Evolutionary conservation across 2,888 invertebrate species (phyloP), one percentile per base, ranked within the genome.

Genomic region (Melanophora roralis): DNA sequence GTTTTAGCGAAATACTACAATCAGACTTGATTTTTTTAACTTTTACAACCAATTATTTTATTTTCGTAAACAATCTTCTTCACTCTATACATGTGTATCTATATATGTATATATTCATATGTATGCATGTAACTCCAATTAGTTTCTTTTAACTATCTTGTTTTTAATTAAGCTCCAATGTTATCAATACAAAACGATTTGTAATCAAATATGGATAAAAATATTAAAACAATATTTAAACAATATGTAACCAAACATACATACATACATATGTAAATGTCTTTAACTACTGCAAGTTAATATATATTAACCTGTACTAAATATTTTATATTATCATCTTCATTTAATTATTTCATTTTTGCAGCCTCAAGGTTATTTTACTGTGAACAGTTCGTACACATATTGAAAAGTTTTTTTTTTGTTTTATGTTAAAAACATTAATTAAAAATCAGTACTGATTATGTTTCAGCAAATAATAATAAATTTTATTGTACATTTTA

Each of bases 361-460:
- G 19, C 55, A 27, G 55, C 64, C 64, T 57, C 73, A 65, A 73
- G 73, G 65, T 65, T 57, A 16, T 49, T n/a, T 62, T 14, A 19
- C 38, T 47, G 55, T 27, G 19, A 32, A 49, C 12, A 49, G 27
- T 38, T 73, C 12, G 36, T 36, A 47, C 60, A 32, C 34, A 34
- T 47, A 47, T 19, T 19, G n/a, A 32, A 45, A 21, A 43, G 21
- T 14, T 8, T 11, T 14, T n/a, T n/a, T 45, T 38, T 47, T 55
- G 16, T 23, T 73, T 36, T 8, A 14, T 68, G 59, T 43, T 40
- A 23, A 47, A 73, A 65, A 49, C 27, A 59, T 65, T 65, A 59
- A 74, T 74, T 74, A 72, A 73, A 78, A 72, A 57, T 49, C 73
- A 38, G 23, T 57, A 78, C 40, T 68, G 78, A 78, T 73, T 64